phyloP scores from a whole-genome alignment of 2,888 invertebrate genomes.

The Ischnus inquisitorius region DNA sequence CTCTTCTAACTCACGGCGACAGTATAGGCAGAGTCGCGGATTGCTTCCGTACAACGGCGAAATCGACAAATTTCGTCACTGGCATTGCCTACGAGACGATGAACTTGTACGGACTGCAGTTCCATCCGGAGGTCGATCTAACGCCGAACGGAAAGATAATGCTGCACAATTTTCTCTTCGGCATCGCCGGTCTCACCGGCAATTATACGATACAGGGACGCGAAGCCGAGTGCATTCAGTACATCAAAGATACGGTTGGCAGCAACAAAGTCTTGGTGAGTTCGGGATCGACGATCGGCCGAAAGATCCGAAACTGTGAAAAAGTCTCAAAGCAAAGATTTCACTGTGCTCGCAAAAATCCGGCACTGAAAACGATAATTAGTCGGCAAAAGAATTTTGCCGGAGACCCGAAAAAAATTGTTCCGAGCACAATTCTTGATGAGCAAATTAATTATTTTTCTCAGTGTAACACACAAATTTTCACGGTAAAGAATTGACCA shows the following conservation, averaged over 20 bases:
- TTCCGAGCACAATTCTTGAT: too few relatives aligned
- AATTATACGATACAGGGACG: conserved; percentile 95
- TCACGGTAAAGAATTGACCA: too few relatives aligned
- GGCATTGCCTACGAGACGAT: conserved; percentile 97
- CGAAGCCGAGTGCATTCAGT: conserved; percentile 96
- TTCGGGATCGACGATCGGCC: conserved; percentile 70
- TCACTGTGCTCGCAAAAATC: too few relatives aligned
- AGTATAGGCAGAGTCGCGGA: conserved; percentile 97
- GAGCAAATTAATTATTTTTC: too few relatives aligned
- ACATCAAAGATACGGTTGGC: conserved; percentile 95
- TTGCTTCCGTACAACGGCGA: conserved; percentile 94
- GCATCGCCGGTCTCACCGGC: conserved; percentile 94
- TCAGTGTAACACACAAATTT: too few relatives aligned
- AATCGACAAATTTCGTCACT: conserved; percentile 93
- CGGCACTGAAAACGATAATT: too few relatives aligned
- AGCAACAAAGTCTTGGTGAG: conserved; percentile 96
- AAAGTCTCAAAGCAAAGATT: too few relatives aligned
- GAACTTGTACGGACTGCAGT: conserved; percentile 98
- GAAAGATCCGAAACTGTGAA: too few relatives aligned
- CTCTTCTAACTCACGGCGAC: conserved; percentile 98
- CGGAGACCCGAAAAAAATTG: too few relatives aligned
- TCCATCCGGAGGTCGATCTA: conserved; percentile 99
- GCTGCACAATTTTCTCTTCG: conserved; percentile 97
- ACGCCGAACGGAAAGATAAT: conserved; percentile 96
- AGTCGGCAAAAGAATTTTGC: too few relatives aligned